Conservation (phyloP, 2,113 vertebrate genomes). For the Erinaceus europaeus region DNA sequence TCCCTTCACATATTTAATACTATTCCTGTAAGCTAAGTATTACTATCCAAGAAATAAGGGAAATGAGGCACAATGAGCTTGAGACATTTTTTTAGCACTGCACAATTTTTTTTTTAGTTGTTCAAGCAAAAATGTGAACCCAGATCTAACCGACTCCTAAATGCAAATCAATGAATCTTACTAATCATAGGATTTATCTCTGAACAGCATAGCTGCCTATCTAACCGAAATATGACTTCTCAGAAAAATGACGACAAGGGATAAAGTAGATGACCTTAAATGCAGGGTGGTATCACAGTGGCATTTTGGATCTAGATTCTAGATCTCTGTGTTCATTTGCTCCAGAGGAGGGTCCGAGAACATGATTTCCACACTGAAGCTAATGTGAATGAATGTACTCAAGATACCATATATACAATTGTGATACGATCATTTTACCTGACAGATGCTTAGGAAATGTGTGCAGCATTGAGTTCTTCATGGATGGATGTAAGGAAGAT, state of each 20-base stretch:
- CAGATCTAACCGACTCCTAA: neutral
- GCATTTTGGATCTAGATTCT: neutral
- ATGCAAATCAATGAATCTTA: neutral
- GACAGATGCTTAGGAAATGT: neutral
- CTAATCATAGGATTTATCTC: neutral
- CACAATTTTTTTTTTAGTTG: too few relatives aligned
- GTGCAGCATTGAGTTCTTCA: neutral
- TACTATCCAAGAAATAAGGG: neutral
- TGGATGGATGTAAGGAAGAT: neutral
- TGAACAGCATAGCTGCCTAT: neutral
- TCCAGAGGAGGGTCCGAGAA: neutral
- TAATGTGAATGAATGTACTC: neutral
- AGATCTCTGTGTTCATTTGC: neutral
- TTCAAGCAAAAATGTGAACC: neutral
- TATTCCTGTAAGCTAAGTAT: neutral
- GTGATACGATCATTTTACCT: neutral
- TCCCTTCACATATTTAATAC: neutral
- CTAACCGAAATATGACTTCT: neutral
- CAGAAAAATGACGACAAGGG: neutral
- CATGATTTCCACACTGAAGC: neutral
- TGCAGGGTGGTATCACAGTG: neutral
- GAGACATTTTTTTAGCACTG: neutral
- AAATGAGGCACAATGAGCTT: neutral
- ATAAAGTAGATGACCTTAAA: neutral
- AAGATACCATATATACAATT: neutral